Conservation (phyloP, 1,140 invertebrate species). For the Thrips palmi region DNA sequence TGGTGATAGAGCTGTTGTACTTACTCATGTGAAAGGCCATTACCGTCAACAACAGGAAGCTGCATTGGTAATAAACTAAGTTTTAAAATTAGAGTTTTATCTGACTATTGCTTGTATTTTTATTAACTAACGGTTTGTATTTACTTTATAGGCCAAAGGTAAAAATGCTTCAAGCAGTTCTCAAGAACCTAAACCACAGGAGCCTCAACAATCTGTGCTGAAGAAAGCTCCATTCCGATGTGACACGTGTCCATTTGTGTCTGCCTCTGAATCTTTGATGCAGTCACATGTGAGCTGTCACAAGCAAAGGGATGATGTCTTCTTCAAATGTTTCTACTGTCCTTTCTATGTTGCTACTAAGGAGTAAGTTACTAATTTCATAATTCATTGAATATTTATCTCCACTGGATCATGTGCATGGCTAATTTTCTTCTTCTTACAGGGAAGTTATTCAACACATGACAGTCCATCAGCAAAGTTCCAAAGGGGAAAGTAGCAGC, state of each 20-base stretch:
- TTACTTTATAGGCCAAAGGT: too few relatives aligned
- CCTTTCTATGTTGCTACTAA: constrained; percentile 51
- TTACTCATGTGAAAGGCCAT: constrained; percentile 44
- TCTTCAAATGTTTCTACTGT: constrained; percentile 65
- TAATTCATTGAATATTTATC: not conserved
- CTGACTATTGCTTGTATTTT: too few relatives aligned
- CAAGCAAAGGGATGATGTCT: constrained; percentile 41
- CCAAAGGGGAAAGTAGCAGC: too few relatives aligned
- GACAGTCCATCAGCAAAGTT: too few relatives aligned
- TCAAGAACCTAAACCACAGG: too few relatives aligned
- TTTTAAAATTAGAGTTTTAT: too few relatives aligned
- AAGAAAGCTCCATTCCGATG: too few relatives aligned
- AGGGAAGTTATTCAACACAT: not conserved
- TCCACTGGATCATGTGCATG: constrained; percentile 1
- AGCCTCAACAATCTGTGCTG: too few relatives aligned
- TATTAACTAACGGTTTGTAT: too few relatives aligned
- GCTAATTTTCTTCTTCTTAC: not conserved
- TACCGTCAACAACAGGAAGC: constrained; percentile 28
- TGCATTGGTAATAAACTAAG: too few relatives aligned
- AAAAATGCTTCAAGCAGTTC: too few relatives aligned
- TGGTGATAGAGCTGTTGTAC: constrained; percentile 38
- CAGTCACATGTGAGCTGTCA: constrained; percentile 54
- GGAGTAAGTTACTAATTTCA: constrained; percentile 24
- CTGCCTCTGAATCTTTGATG: constrained; percentile 38
- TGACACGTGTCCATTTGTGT: constrained; percentile 54